A percentile compares a stretch with the other conserved stretches of the same genome.
phyloP scores from a whole-genome alignment of 2,797 vertebrate species.

The Ibycter americanus region DNA sequence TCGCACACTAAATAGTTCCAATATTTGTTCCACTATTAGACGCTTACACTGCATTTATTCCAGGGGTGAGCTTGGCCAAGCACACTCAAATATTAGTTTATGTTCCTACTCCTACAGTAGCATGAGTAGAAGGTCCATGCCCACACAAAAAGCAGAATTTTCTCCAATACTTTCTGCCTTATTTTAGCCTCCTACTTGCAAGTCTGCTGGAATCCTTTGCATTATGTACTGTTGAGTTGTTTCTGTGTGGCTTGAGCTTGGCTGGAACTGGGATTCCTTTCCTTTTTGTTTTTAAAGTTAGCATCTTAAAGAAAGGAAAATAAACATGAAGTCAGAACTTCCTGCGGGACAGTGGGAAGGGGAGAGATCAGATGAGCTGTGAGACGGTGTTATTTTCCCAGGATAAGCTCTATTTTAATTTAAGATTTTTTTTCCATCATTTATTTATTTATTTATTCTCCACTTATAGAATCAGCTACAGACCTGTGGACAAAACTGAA shows the following conservation, averaged over 20 bases:
- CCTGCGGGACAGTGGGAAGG: constrained; percentile 47
- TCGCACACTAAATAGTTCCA: not conserved
- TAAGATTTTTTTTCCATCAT: not conserved
- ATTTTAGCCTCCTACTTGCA: constrained; percentile 34
- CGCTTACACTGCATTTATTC: not conserved
- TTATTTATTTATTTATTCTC: not conserved
- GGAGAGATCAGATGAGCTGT: constrained; percentile 61
- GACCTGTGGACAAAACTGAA: not conserved
- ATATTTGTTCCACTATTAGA: not conserved
- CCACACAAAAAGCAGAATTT: not conserved
- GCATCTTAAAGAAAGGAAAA: constrained; percentile 69
- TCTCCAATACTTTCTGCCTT: not conserved
- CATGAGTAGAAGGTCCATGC: not conserved
- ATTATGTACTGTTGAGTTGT: constrained; percentile 31
- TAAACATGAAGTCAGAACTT: constrained; percentile 68
- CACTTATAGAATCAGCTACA: not conserved
- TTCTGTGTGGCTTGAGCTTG: constrained; percentile 43
- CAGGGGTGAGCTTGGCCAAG: not conserved
- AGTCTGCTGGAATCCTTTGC: constrained; percentile 39
- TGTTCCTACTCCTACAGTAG: not conserved
- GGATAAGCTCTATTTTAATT: not conserved
- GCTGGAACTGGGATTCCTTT: constrained; percentile 45
- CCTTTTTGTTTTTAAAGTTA: constrained; percentile 61
- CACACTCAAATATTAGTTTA: not conserved
- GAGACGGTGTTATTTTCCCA: constrained; percentile 67